phyloP scores from a whole-genome alignment of 2,113 vertebrate species.

The Alligator sinensis region DNA sequence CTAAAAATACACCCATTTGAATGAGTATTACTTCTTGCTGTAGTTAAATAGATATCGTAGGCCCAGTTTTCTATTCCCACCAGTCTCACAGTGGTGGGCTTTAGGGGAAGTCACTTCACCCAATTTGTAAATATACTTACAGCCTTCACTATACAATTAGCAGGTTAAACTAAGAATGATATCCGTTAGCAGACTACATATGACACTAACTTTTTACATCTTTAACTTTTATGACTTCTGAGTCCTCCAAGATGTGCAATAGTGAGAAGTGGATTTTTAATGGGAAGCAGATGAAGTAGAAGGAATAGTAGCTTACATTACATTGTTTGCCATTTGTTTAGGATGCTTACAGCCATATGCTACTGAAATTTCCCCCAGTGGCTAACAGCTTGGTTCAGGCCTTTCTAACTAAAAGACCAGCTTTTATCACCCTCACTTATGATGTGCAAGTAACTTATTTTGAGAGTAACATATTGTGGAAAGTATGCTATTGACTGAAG shows the following conservation, averaged over 20 bases:
- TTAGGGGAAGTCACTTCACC: neutral
- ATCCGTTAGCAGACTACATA: neutral
- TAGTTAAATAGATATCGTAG: neutral
- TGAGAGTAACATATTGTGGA: neutral
- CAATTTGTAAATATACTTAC: neutral
- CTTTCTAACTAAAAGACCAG: neutral
- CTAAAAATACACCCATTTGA: neutral
- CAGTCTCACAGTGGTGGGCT: neutral
- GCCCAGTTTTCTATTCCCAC: neutral
- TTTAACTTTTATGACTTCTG: neutral
- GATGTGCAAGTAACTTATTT: neutral
- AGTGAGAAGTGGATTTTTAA: neutral
- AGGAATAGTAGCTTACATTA: neutral
- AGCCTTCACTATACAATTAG: neutral
- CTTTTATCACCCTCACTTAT: neutral
- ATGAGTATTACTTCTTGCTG: neutral
- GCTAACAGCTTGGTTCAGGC: neutral
- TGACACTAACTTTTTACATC: neutral
- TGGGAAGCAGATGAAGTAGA: neutral
- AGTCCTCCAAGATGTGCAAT: neutral
- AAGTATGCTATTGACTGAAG: neutral
- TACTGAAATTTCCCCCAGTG: neutral
- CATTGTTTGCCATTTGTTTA: neutral
- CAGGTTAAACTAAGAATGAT: neutral
- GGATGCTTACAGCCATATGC: neutral